Conservation (phyloP, 53 echinoderm and acorn worm species). For the Echinometra lucunter region DNA sequence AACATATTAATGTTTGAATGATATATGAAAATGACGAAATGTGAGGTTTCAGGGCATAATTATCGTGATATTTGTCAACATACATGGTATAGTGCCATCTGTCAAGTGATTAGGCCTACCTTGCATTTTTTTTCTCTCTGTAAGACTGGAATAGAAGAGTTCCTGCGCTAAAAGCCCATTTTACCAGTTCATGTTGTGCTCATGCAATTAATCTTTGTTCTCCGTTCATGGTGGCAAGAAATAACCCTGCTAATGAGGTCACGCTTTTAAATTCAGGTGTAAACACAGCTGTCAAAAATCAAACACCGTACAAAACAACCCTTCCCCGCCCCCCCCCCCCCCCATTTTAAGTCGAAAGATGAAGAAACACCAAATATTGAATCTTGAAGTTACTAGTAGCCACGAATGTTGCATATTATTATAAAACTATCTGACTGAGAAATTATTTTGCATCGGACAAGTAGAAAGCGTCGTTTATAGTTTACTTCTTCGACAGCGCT, state of each 20-base stretch:
- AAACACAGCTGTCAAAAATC: slow-evolving; percentile 75
- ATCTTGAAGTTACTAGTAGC: too few relatives aligned
- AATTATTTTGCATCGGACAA: not conserved
- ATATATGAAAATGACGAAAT: too few relatives aligned
- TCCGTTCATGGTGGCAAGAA: not conserved
- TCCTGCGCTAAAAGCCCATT: not conserved
- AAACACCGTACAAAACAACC: not conserved
- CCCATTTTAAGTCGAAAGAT: too few relatives aligned
- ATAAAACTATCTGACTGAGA: too few relatives aligned
- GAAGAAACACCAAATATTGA: too few relatives aligned
- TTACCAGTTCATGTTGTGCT: not conserved
- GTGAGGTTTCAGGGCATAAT: too few relatives aligned
- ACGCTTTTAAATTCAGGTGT: slow-evolving; percentile 62
- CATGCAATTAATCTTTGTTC: not conserved
- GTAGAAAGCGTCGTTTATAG: not conserved
- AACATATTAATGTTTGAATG: too few relatives aligned
- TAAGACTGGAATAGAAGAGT: too few relatives aligned
- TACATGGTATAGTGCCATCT: not conserved
- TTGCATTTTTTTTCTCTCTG: not conserved
- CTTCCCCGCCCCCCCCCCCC: too few relatives aligned
- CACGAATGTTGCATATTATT: too few relatives aligned
- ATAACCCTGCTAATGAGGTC: slow-evolving; percentile 13
- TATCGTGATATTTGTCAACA: not conserved
- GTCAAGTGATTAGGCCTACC: not conserved
- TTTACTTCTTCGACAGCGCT: not conserved